Base-by-base conservation (phyloP, 2,888 invertebrate genomes). In the Eupithecia subfuscata region DNA sequence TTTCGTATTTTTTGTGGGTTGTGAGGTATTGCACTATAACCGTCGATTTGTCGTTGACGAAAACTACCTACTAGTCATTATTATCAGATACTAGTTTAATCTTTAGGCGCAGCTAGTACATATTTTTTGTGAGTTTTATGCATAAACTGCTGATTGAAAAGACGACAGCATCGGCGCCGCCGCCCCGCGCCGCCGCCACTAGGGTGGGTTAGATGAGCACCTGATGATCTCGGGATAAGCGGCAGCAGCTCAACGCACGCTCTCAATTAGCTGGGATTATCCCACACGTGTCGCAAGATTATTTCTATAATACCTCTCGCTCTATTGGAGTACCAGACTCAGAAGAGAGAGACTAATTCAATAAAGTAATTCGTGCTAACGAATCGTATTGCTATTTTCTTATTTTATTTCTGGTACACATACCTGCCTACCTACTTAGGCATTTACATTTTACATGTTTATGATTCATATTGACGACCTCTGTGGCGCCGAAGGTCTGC, bases 241-340 rank as follows among this genome's bases (percentile, higher is more conserved):
- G 86, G 82, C 64, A 18, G 18, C 64, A 34, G 64, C 43, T 16
- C 43, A 68, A 43, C 90, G 88, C 84, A 84, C 88, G 90, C 89
- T 86, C 86, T 87, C 93, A 93, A 94, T 95, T 94, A 95, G 88
- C 83, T 78, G 80, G 91, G 94, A 93, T 95, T 92, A 94, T 92
- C 92, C 88, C 83, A 87, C 94, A 94, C 94, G 94, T 94, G 94
- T 82, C 91, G 65, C 77, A 73, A 88, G 89, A 89, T 92, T 90
- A 89, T 84, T 82, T 80, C 82, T 79, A 80, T 80, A 82, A 83
- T 80, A 78, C 80, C 79, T 77, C 74, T 81, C 81, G 78, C 80
- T 78, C 75, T 81, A 81, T 78, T 76, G 74, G 70, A 76, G 79
- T 45, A 37, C 18, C 2, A 2, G 3, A 30, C 25, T 14, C 60